These are phyloP conservation scores for Rutpela maculata DNA, from an alignment of 2,888 invertebrate genomes.

Conservation along the genomic window DNA sequence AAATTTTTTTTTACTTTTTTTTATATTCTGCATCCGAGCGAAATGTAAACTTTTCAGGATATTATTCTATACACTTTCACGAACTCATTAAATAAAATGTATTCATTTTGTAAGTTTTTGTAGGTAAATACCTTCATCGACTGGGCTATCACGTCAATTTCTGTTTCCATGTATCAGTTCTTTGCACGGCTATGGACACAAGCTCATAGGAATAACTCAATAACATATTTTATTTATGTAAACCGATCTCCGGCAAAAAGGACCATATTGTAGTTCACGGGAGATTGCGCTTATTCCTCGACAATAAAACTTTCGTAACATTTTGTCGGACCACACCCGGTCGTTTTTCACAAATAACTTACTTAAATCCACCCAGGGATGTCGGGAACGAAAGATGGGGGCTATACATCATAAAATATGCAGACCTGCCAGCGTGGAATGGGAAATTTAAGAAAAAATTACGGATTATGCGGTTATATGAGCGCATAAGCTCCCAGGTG, in stretches of 20 bases:
- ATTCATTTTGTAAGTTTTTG: too few relatives aligned
- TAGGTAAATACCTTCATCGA: too few relatives aligned
- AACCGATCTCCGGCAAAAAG: slow-evolving; percentile 3
- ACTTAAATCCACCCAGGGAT: slow-evolving; percentile 17
- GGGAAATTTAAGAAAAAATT: background rate
- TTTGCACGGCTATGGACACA: background rate
- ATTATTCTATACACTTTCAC: too few relatives aligned
- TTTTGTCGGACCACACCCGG: slow-evolving; percentile 11
- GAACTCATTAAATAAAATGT: too few relatives aligned
- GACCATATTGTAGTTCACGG: slow-evolving; percentile 13
- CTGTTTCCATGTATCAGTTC: background rate
- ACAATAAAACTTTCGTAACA: slow-evolving; percentile 20
- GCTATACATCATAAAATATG: slow-evolving; percentile 16
- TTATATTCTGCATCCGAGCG: too few relatives aligned
- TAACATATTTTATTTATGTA: slow-evolving; percentile 20
- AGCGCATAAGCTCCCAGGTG: background rate
- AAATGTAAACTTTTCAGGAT: too few relatives aligned
- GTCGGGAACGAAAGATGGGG: slow-evolving; percentile 17
- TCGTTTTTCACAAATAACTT: slow-evolving; percentile 29
- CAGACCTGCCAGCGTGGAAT: background rate
- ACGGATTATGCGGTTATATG: background rate
- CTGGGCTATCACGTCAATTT: too few relatives aligned
- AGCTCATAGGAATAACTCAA: slow-evolving; percentile 8
- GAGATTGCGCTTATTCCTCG: background rate
- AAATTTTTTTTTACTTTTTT: too few relatives aligned